Base-by-base conservation (phyloP, 2,113 vertebrate genomes). In the Cyanistes caeruleus region DNA sequence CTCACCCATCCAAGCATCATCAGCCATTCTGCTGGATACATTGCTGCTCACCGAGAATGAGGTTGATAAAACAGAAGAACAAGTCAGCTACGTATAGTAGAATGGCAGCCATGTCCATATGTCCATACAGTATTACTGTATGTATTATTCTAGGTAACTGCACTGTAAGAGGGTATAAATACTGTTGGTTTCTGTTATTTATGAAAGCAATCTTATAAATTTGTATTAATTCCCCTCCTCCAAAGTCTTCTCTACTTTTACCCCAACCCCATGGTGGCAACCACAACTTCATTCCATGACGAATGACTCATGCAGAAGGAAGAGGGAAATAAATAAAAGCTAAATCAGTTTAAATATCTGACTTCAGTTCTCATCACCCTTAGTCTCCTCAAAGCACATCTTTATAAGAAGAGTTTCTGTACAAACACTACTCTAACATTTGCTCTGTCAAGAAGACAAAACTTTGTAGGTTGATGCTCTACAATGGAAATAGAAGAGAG, bases 11-110 rank as follows among this genome's bases (percentile, higher is more conserved):
- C 99, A 99, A 89, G 95, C 98, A 18, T 97, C 98, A 16, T 97
- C 98, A 0, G 96, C 98, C 58, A 93, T 99, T 81, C 94, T 98
- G 96, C 88, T 99, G 87, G 99, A 99, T 51, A 98, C 98, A 3
- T 79, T 99, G 90, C 96, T 99, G 86, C 98, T 99, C 78, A 98
- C 98, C 8, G 98, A 99, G 94, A 99, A 99, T 5, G 98, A 99
- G 79, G 97, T 94, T 12, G 94, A 97, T 52, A 99, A 99, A 96
- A 98, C 97, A 49, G 98, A 99, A 84, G 98, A 99, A 95, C 98
- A 98, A 95, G 98, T 99, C 84, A 99, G 98, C 96, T 98, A 98
- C 0, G 98, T 99, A 84, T 99, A 99, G 95, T 27, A 70, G 35
- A 72, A 78, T 5, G 9, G 35, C 67, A 53, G 56, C 63, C 10